Evolutionary conservation across 2,113 vertebrate species (phyloP), one percentile per base, ranked within the genome.

Genomic region (Todiramphus chloris): DNA sequence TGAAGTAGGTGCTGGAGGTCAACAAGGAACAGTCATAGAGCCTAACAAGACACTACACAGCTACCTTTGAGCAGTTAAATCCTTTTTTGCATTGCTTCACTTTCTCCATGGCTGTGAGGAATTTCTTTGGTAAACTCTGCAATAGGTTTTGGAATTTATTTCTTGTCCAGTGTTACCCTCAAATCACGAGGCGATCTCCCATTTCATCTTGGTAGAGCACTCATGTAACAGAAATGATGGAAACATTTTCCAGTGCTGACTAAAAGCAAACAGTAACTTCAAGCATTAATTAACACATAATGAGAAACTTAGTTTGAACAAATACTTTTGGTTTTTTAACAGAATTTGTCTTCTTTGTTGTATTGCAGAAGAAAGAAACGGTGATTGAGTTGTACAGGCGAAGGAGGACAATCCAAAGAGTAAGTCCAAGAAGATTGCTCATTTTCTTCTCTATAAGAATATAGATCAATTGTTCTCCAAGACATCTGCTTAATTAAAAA

Each of bases 351-450:
- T 87, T 94, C 16, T 83, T 96, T 43, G 6, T 92, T 91, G 48
- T 94, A 35, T 97, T 97, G 28, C 85, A 98, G 97, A 48, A 66
- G 39, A 25, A 50, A 73, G 51, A 77, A 86, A 55, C 2, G 13
- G 44, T 68, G 90, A 16, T 51, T 4, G 50, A 73, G 27, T 39
- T 46, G 27, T 59, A 31, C 53, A 9, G 63, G 51, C 8, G 41
- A 76, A 46, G 43, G 9, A 24, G 56, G 87, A 87, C 37, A 7
- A 46, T 9, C 1, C 48, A 70, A 78, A 90, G 88, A 70, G 98
- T 97, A 96, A 97, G 94, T 66, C 28, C 30, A 44, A 69, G 33
- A 27, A 41, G 44, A 64, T 37, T 50, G 15, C 13, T 82, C 6
- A 6, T 44, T 82, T 87, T 84, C 21, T 21, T 0, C 80, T 50